Evolutionary conservation across 2,888 invertebrate genomes (phyloP).

Genomic region (Spilosoma lubricipeda): DNA sequence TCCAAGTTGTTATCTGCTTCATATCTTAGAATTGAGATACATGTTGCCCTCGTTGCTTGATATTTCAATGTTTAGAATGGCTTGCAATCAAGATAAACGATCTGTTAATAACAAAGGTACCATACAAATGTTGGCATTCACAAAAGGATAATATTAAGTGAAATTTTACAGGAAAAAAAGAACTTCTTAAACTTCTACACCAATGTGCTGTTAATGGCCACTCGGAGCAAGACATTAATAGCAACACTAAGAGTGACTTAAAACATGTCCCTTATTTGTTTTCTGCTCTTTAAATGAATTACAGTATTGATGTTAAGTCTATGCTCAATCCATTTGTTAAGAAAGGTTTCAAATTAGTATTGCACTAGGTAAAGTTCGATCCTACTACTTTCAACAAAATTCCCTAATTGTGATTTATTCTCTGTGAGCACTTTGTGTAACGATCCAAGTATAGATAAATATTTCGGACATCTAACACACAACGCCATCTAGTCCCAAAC

Average conservation of each 20-base stretch:
- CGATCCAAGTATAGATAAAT: background rate
- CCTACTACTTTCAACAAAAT: background rate
- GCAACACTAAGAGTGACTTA: background rate
- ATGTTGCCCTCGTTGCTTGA: background rate
- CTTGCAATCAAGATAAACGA: background rate
- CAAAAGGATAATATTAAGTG: background rate
- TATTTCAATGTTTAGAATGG: background rate
- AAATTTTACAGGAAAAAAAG: background rate
- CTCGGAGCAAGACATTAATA: too few relatives aligned
- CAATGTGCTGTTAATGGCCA: too few relatives aligned
- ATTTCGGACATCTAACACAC: too few relatives aligned
- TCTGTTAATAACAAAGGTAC: too few relatives aligned
- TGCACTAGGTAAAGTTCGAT: too few relatives aligned
- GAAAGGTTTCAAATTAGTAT: too few relatives aligned
- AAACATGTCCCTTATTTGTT: background rate
- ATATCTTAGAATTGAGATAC: background rate
- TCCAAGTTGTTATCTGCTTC: background rate
- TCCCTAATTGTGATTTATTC: constrained; percentile 3
- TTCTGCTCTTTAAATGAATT: background rate
- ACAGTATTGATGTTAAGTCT: too few relatives aligned
- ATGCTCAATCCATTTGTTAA: too few relatives aligned
- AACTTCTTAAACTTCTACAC: background rate
- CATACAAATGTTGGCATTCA: background rate
- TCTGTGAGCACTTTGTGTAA: background rate
- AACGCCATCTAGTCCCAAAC: too few relatives aligned